Conservation (phyloP, 2,113 vertebrate species). For the Cyanocitta stelleri region DNA sequence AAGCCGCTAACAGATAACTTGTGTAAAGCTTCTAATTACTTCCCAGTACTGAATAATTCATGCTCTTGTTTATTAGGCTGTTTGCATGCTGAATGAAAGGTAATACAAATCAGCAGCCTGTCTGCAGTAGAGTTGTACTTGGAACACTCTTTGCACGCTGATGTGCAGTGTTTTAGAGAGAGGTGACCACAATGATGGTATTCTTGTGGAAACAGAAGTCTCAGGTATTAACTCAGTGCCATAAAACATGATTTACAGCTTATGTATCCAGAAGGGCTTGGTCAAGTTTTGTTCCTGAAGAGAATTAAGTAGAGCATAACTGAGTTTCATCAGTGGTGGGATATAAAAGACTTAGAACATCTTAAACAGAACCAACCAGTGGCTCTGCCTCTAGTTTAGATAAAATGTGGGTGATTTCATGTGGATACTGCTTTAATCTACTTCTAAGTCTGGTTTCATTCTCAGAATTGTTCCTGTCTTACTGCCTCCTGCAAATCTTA, state of each 20-base stretch:
- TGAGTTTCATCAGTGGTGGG: neutral
- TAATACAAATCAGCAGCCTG: neutral
- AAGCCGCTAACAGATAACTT: neutral
- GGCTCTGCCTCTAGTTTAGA: neutral
- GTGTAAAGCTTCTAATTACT: neutral
- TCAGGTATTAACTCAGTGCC: neutral
- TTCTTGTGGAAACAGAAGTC: neutral
- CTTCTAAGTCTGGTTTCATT: neutral
- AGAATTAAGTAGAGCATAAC: neutral
- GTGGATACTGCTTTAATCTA: neutral
- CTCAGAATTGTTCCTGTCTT: neutral
- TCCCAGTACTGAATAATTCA: neutral
- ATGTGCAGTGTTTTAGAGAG: neutral
- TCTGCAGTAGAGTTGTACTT: neutral
- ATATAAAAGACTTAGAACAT: neutral
- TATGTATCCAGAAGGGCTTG: neutral
- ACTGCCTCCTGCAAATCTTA: neutral
- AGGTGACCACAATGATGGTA: rapidly evolving
- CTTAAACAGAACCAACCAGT: neutral
- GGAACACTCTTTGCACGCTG: neutral
- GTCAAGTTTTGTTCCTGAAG: neutral
- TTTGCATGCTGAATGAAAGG: neutral
- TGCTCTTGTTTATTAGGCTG: neutral
- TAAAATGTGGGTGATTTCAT: neutral
- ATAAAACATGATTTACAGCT: neutral